These are phyloP conservation scores for Macrobrachium nipponense DNA, from an alignment of 1,140 invertebrate species.

Conservation along the genomic window DNA sequence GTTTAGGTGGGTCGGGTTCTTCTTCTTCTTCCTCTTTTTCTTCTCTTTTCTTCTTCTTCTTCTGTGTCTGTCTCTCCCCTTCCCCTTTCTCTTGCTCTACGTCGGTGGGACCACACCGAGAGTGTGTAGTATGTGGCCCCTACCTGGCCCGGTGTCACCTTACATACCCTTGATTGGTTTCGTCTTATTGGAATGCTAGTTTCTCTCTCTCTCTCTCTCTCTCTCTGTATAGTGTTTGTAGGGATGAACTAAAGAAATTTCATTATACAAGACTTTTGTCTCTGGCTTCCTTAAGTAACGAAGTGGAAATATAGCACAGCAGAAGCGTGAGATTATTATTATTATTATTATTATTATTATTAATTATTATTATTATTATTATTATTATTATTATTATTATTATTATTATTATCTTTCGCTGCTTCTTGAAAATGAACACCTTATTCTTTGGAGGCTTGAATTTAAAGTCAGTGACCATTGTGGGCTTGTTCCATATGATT, in stretches of 20 bases:
- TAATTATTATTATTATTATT: neutral
- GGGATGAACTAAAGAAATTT: no score
- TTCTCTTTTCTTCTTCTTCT: no score
- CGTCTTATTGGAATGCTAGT: neutral
- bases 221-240: no score
- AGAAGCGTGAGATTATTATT: no score
- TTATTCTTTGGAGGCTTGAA: no score
- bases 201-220: constrained; percentile 19
- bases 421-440: neutral
- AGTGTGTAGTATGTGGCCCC: neutral
- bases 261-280: no score
- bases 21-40: no score
- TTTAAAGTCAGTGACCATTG: no score
- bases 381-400: constrained; percentile 2
- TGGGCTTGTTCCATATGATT: no score
- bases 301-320: neutral
- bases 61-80: neutral
- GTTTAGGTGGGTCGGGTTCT: no score
- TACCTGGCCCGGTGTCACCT: neutral
- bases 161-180: neutral
- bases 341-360: constrained; percentile 10
- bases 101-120: neutral
- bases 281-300: no score
- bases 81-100: neutral
- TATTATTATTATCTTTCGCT: neutral